These are phyloP conservation scores for Sceloporus tristichus DNA, from an alignment of 2,113 vertebrate species.

Conservation along the genomic window DNA sequence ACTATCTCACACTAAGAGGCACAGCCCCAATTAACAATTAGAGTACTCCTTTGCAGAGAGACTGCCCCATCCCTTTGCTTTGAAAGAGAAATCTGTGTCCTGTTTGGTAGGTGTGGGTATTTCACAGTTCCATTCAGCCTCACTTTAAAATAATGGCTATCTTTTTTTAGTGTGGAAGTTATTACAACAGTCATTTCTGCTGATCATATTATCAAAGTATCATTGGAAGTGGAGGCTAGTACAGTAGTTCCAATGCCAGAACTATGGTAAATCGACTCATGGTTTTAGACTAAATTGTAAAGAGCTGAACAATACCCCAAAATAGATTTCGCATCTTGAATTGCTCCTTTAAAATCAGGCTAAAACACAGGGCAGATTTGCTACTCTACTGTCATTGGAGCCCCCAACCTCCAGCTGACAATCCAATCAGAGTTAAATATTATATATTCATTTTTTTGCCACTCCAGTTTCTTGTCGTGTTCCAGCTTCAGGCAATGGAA, in stretches of 20 bases:
- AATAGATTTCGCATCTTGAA: not conserved
- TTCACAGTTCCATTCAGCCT: not conserved
- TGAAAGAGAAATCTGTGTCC: not conserved
- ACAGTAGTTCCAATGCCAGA: too few species aligned
- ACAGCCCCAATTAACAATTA: conserved; percentile 87
- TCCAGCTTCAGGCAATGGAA: not conserved
- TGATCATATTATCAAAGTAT: not conserved
- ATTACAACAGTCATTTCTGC: not conserved
- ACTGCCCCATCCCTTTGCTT: not conserved
- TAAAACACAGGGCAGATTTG: too few species aligned
- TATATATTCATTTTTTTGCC: not conserved
- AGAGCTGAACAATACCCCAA: not conserved
- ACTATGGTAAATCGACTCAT: too few species aligned
- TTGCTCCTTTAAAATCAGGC: too few species aligned
- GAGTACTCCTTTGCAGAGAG: conserved; percentile 67
- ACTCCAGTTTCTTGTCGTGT: not conserved
- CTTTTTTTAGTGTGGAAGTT: not conserved
- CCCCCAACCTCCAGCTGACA: not conserved
- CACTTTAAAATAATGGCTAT: too few species aligned
- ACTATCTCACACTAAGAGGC: conserved; percentile 81
- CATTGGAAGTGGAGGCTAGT: too few species aligned
- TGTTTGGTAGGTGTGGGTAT: not conserved
- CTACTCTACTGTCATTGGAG: too few species aligned
- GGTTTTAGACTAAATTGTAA: not conserved
- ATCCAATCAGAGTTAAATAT: too few species aligned